These are phyloP conservation scores for Meda fulgida DNA, from an alignment of 2,797 vertebrate species.

Conservation along the genomic window DNA sequence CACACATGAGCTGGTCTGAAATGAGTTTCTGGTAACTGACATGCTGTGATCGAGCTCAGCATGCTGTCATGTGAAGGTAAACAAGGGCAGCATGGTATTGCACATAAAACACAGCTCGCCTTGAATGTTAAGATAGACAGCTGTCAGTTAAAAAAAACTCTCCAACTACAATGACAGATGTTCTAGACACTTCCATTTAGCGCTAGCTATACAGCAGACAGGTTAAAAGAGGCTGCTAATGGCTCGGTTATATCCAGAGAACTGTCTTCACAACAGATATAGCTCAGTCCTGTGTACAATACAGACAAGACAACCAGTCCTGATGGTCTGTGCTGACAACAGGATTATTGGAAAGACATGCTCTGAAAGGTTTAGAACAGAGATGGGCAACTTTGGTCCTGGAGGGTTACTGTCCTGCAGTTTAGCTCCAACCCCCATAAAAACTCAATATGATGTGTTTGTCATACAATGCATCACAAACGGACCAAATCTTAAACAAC, in stretches of 20 bases:
- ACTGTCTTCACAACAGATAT: slow-evolving; percentile 38
- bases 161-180: background rate
- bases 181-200: slow-evolving; percentile 18
- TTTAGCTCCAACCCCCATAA: background rate
- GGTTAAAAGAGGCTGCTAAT: slow-evolving; percentile 11
- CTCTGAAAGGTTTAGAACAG: slow-evolving; percentile 21
- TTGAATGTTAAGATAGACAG: background rate
- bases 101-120: background rate
- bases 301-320: slow-evolving; percentile 1
- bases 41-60: background rate
- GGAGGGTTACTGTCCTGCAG: background rate
- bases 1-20: background rate
- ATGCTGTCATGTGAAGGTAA: background rate
- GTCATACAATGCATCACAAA: background rate
- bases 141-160: slow-evolving; percentile 22
- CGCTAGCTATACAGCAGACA: background rate
- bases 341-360: background rate
- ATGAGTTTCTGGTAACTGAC: background rate
- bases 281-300: background rate
- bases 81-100: background rate
- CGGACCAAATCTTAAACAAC: background rate
- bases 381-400: background rate
- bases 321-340: slow-evolving; percentile 24
- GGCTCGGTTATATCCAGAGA: slow-evolving; percentile 16
- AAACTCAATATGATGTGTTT: background rate